Base-by-base conservation (phyloP, 2,797 vertebrate genomes). In the Selene dorsalis region DNA sequence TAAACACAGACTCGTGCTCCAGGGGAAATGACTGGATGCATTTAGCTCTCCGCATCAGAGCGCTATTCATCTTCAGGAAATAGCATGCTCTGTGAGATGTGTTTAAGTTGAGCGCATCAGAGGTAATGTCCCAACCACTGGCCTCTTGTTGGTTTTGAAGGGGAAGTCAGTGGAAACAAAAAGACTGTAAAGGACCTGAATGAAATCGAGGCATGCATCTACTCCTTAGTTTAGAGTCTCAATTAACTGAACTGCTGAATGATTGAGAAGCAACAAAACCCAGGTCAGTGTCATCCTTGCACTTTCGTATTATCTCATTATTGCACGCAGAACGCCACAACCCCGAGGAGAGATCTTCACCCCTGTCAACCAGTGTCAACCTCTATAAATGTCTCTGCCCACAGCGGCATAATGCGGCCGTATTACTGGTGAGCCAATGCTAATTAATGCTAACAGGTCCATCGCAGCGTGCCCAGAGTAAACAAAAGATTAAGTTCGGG, bases 381-480 rank as follows among this genome's bases (percentile, higher is more conserved):
- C 58, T 80, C 81, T 73, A 80, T 92, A 88, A 93, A 91, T 75
- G 86, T 91, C 87, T 59, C 53, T 56, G 22, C 75, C 78, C 73
- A 60, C 47, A 69, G 71, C 82, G 28, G 77, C 62, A 47, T 64
- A 84, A 84, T 67, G 75, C 12, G 67, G 60, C 41, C 28, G 12
- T 48, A 73, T 84, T 77, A 86, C 77, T 67, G 59, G 65, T 83
- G 79, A 86, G 83, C 77, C 80, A 85, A 75, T 79, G 88, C 84
- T 93, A 94, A 94, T 93, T 92, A 90, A 87, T 82, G 88, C 86
- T 84, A 92, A 91, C 90, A 83, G 88, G 73, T 85, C 85, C 65
- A 81, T 85, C 87, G 73, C 30, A 76, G 76, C 62, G 57, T 74
- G 63, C 74, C 82, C 64, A 75, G 70, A 76, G 80, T 76, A 88